Evolutionary conservation across 2,113 vertebrate genomes (phyloP).

Genomic region (Anoura caudifer): DNA sequence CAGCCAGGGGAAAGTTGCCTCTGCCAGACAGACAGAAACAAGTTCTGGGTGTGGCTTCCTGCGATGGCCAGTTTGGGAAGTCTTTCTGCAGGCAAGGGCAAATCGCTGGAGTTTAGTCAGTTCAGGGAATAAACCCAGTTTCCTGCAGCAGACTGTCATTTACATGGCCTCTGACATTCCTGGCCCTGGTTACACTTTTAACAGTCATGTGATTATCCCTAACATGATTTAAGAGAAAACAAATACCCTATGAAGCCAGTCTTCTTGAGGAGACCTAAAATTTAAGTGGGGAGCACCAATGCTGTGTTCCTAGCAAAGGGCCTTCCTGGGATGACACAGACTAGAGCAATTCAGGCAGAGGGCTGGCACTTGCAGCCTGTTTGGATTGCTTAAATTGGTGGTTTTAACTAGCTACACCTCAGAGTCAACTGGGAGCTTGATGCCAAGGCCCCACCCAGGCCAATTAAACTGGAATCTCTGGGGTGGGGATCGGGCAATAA

Average conservation of each 20-base stretch:
- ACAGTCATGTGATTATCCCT: background rate
- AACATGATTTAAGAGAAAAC: background rate
- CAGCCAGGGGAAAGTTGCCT: background rate
- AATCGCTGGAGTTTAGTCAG: background rate
- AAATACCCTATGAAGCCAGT: background rate
- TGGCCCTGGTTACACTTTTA: background rate
- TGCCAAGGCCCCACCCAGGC: constrained; percentile 10
- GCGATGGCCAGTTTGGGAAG: background rate
- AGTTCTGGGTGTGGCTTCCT: constrained; percentile 59
- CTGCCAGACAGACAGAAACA: background rate
- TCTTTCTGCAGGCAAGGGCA: constrained; percentile 15
- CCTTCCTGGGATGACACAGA: background rate
- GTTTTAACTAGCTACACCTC: background rate
- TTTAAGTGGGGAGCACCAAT: background rate
- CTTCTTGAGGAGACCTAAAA: background rate
- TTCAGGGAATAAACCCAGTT: background rate
- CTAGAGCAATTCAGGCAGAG: background rate
- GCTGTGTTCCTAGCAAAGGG: background rate
- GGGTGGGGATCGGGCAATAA: background rate
- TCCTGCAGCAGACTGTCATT: background rate
- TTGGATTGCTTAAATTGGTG: background rate
- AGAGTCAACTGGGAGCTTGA: background rate
- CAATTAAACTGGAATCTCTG: constrained; percentile 33
- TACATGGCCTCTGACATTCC: background rate
- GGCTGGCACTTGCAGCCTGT: background rate